These are phyloP conservation scores for Salvelinus namaycush DNA, from an alignment of 2,113 vertebrate species.

Conservation along the genomic window DNA sequence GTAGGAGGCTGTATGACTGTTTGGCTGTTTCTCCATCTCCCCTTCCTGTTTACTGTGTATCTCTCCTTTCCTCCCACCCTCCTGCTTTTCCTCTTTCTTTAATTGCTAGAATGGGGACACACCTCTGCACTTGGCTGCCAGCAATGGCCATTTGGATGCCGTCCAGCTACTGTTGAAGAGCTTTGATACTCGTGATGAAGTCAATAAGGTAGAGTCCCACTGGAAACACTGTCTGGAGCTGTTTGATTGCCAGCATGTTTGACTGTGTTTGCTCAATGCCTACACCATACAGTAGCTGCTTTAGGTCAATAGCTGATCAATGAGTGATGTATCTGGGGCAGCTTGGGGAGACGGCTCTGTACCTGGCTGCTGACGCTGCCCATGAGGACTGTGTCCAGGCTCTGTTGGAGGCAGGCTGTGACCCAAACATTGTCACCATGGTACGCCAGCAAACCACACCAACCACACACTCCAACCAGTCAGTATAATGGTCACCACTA, in stretches of 20 bases:
- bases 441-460: slow-evolving; percentile 59
- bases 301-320: not conserved
- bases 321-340: slow-evolving; percentile 41
- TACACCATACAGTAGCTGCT: slow-evolving; percentile 21
- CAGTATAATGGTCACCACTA: no score
- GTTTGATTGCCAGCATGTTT: slow-evolving; percentile 23
- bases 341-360: slow-evolving; percentile 85
- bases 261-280: slow-evolving; percentile 35
- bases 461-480: no score
- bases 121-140: slow-evolving; percentile 85
- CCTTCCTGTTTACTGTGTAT: no score
- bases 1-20: not conserved
- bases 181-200: slow-evolving; percentile 77
- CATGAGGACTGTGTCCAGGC: slow-evolving; percentile 79
- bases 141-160: slow-evolving; percentile 74
- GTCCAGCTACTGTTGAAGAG: slow-evolving; percentile 76
- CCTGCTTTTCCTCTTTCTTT: slow-evolving; percentile 41
- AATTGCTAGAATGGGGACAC: slow-evolving; percentile 82
- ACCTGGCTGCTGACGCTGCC: slow-evolving; percentile 76
- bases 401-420: slow-evolving; percentile 80
- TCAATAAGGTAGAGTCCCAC: slow-evolving; percentile 78
- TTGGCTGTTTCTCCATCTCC: no score
- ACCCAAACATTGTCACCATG: slow-evolving; percentile 78
- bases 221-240: slow-evolving; percentile 33
- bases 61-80: not conserved